Evolutionary conservation across 2,797 vertebrate genomes (phyloP).

Genomic region (Gastrophryne carolinensis): DNA sequence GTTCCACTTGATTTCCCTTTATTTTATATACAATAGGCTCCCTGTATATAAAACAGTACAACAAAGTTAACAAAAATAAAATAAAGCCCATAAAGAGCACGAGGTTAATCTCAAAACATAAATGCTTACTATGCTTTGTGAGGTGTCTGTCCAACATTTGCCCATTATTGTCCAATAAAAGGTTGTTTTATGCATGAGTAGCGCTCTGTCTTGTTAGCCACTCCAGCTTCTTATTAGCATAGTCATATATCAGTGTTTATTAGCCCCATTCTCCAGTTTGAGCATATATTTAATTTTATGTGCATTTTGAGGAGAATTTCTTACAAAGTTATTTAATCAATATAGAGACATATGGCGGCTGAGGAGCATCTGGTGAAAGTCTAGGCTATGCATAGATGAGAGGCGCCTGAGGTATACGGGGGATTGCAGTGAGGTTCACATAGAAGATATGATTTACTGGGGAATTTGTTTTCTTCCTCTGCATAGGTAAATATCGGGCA

Average conservation of each 20-base stretch:
- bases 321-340: slow-evolving; percentile 38
- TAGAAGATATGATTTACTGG: not conserved
- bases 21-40: too few relatives aligned
- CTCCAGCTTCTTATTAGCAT: not conserved
- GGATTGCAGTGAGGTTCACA: slow-evolving; percentile 4
- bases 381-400: not conserved
- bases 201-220: not conserved
- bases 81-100: too few relatives aligned
- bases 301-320: slow-evolving; percentile 15
- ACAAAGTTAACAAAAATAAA: too few relatives aligned
- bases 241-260: slow-evolving; percentile 17
- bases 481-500: not conserved
- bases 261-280: slow-evolving; percentile 14
- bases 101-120: too few relatives aligned
- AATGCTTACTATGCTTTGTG: too few relatives aligned
- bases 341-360: slow-evolving; percentile 32
- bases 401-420: slow-evolving; percentile 10
- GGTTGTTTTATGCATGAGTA: not conserved
- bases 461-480: not conserved
- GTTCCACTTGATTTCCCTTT: too few relatives aligned
- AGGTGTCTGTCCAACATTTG: not conserved
- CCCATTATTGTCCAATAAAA: not conserved
- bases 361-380: slow-evolving; percentile 21
- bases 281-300: slow-evolving; percentile 16
- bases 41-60: too few relatives aligned